Evolutionary conservation across 2,888 invertebrate genomes (phyloP).

Genomic region (Tinea trinotella): DNA sequence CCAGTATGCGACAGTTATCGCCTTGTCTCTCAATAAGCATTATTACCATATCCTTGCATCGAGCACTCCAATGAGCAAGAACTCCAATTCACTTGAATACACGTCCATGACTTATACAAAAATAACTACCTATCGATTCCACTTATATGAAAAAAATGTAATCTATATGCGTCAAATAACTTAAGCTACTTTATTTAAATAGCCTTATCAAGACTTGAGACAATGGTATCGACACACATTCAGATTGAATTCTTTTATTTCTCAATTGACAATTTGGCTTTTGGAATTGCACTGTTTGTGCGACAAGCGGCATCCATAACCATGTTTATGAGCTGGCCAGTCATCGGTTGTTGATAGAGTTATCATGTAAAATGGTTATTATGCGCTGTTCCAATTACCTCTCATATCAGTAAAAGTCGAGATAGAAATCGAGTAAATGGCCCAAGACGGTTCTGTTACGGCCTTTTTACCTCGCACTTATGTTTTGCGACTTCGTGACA

Average conservation of each 20-base stretch:
- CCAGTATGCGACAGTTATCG: conserved; percentile 24
- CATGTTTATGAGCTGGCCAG: conserved; percentile 30
- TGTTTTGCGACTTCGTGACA: neutral
- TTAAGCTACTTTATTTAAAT: neutral
- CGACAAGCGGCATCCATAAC: conserved; percentile 22
- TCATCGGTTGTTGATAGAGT: conserved; percentile 30
- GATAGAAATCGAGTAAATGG: conserved; percentile 34
- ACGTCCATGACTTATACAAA: too few relatives aligned
- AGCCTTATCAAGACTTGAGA: neutral
- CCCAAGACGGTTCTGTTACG: conserved; percentile 26
- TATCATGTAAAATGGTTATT: conserved; percentile 33
- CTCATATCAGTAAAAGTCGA: conserved; percentile 34
- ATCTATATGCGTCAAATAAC: neutral
- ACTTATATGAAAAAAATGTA: too few relatives aligned
- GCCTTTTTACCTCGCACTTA: conserved; percentile 22
- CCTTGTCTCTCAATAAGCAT: conserved; percentile 6
- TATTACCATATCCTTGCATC: conserved; percentile 3
- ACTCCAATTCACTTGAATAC: too few relatives aligned
- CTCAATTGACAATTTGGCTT: neutral
- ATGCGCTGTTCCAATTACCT: conserved; percentile 39
- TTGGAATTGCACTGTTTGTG: neutral
- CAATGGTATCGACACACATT: neutral
- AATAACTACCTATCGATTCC: too few relatives aligned
- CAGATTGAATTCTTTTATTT: neutral
- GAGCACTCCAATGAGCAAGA: neutral